phyloP scores from a whole-genome alignment of 2,113 vertebrate genomes.

The Paratilapia polleni region DNA sequence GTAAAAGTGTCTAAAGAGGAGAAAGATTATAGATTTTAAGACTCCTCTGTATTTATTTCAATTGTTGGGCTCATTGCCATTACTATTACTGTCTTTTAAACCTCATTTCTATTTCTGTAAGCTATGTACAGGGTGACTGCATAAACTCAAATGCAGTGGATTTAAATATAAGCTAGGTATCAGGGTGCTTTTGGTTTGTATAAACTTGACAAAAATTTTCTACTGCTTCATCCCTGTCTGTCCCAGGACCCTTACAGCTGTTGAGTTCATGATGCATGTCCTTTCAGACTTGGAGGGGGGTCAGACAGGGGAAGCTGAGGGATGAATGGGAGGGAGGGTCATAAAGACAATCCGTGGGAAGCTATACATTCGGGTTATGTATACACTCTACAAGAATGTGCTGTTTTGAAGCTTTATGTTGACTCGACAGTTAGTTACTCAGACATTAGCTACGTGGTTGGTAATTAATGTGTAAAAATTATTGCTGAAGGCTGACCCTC shows the following conservation, averaged over 20 bases:
- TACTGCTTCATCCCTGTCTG: not conserved
- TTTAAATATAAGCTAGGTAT: too few relatives aligned
- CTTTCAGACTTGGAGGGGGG: not conserved
- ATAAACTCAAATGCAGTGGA: not conserved
- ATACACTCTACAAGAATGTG: conserved; percentile 14
- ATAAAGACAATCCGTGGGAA: not conserved
- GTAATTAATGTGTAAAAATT: not conserved
- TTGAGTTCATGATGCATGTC: conserved; percentile 52
- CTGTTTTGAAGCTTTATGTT: not conserved
- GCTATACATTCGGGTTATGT: conserved; percentile 5
- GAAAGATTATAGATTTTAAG: too few relatives aligned
- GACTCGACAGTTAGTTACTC: conserved; percentile 12
- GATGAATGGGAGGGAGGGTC: not conserved
- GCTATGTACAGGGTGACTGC: not conserved
- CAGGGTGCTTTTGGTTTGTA: too few relatives aligned
- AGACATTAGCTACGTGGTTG: not conserved
- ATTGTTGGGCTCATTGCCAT: not conserved
- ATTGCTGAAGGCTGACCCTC: not conserved
- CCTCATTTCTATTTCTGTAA: not conserved
- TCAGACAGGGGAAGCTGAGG: conserved; percentile 28
- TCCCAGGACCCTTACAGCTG: conserved; percentile 61
- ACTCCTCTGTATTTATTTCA: not conserved
- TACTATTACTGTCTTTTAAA: not conserved
- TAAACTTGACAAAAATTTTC: not conserved
- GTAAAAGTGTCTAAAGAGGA: not conserved